Conservation (phyloP, 2,113 vertebrate genomes). For the Brachyistius frenatus region DNA sequence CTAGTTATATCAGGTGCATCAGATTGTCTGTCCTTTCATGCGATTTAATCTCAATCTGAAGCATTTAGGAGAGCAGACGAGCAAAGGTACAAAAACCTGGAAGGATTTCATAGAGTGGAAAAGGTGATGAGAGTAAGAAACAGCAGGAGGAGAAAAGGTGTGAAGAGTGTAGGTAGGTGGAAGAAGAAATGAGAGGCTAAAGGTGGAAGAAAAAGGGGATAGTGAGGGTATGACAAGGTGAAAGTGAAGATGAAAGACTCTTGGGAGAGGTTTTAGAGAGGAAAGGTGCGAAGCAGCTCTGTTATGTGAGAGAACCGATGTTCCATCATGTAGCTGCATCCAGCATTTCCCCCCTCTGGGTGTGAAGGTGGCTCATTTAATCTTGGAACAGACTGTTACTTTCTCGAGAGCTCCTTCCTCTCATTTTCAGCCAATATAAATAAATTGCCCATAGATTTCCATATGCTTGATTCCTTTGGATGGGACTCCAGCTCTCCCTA, state of each 20-base stretch:
- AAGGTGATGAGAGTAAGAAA: background rate
- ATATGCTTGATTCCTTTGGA: constrained; percentile 55
- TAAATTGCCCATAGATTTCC: constrained; percentile 72
- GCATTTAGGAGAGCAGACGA: background rate
- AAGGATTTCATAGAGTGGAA: constrained; percentile 11
- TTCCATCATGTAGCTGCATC: constrained; percentile 45
- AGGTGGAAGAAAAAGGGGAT: constrained; percentile 1
- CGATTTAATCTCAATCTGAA: constrained; percentile 29
- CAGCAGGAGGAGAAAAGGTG: background rate
- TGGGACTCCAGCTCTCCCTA: constrained; percentile 50
- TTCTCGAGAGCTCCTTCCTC: constrained; percentile 68
- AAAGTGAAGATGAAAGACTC: constrained; percentile 13
- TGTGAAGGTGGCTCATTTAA: constrained; percentile 71
- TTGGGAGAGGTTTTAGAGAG: background rate
- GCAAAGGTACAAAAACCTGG: background rate
- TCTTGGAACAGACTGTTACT: constrained; percentile 61
- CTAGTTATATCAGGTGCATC: constrained; percentile 37
- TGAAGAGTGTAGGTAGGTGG: background rate
- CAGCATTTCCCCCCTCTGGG: constrained; percentile 49
- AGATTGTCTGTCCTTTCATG: constrained; percentile 58
- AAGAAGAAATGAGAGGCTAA: background rate
- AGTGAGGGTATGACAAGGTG: too few relatives aligned
- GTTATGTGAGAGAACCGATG: constrained; percentile 6
- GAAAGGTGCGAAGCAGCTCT: constrained; percentile 20
- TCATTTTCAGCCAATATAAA: constrained; percentile 73